A percentile compares a stretch with the other conserved stretches of the same genome.
Conservation (phyloP, 2,888 invertebrate species). For the Drosophila longiperda region DNA sequence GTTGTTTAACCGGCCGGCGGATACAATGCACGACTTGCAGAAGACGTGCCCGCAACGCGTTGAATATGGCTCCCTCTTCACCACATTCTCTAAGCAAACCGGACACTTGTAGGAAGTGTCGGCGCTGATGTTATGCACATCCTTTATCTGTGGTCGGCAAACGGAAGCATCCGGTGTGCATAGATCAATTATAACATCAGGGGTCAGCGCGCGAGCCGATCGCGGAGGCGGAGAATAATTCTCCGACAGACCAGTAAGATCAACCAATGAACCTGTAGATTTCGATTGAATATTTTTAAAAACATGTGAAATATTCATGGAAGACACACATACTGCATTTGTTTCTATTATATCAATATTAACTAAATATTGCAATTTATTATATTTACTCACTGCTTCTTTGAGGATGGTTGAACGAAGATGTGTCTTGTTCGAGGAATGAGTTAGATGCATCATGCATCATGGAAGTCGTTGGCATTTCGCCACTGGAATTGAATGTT, state of each 20-base stretch:
- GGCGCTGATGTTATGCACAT: background rate
- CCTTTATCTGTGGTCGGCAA: background rate
- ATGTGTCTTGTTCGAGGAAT: background rate
- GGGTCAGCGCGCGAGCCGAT: background rate
- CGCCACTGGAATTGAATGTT: background rate
- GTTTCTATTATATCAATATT: too few species aligned
- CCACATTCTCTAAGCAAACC: slow-evolving; percentile 71
- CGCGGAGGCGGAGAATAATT: background rate
- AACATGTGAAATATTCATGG: background rate
- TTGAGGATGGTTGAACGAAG: background rate
- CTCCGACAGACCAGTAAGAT: slow-evolving; percentile 32
- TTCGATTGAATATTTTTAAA: background rate
- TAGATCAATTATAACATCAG: slow-evolving; percentile 49
- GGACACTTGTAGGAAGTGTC: slow-evolving; percentile 66
- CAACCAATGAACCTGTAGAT: slow-evolving; percentile 4
- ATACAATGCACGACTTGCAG: slow-evolving; percentile 65
- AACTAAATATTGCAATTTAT: too few species aligned
- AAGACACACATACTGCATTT: background rate
- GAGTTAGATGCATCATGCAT: fast-evolving
- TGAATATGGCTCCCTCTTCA: slow-evolving; percentile 59
- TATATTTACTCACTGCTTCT: slow-evolving; percentile 10
- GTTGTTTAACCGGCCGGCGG: slow-evolving; percentile 41
- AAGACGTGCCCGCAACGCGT: slow-evolving; percentile 80
- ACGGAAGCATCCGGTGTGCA: slow-evolving; percentile 26
- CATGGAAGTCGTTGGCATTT: background rate